These are phyloP conservation scores for Xerus rutilus DNA, from an alignment of 2,797 vertebrate species.

Conservation along the genomic window DNA sequence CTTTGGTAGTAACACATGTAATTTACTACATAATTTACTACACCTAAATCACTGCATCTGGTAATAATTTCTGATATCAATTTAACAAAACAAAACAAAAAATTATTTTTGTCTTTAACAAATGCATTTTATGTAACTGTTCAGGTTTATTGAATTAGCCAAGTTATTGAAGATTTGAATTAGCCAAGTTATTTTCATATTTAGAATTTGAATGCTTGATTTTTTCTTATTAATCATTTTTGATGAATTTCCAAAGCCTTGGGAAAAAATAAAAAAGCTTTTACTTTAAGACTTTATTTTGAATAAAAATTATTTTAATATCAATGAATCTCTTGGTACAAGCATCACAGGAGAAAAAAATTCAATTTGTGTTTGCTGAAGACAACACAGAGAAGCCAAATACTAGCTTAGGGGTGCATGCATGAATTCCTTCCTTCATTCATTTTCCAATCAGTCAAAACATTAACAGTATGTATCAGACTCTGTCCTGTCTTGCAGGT, in stretches of 20 bases:
- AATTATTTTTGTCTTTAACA: neutral
- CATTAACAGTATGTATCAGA: neutral
- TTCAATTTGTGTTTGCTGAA: neutral
- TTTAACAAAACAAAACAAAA: neutral
- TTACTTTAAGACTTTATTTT: slow-evolving; percentile 4
- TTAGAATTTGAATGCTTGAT: neutral
- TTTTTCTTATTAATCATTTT: neutral
- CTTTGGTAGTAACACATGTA: neutral
- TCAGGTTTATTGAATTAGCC: neutral
- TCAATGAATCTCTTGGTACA: neutral
- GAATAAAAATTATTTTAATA: neutral
- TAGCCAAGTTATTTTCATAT: neutral
- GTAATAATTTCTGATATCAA: neutral
- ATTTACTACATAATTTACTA: neutral
- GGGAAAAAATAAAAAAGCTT: too few species aligned
- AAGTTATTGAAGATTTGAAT: neutral
- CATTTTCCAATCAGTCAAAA: neutral
- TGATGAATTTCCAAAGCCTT: too few species aligned
- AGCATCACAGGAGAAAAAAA: neutral
- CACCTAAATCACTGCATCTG: too few species aligned
- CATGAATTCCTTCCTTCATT: neutral
- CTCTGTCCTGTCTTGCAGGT: neutral
- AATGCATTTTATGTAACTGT: neutral
- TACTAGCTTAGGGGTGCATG: neutral
- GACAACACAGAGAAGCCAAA: neutral